Evolutionary conservation across 2,113 vertebrate species (phyloP), one percentile per base, ranked within the genome.

Genomic region (Neoarius graeffei): DNA sequence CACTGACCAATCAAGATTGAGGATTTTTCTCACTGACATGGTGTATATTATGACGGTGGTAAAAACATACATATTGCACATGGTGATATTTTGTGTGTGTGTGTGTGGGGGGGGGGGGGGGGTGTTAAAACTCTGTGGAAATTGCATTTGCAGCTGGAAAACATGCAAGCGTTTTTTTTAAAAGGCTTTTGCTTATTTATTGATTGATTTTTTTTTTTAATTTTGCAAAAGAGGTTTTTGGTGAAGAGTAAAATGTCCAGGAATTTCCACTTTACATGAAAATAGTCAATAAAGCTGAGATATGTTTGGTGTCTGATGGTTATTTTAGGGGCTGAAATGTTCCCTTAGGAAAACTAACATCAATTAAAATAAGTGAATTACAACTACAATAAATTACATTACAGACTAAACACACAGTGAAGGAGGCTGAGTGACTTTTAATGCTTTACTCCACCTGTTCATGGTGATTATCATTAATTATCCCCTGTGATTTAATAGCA

Each of bases 101-200:
- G 67, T 67, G 67, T 76, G 71, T 74, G n/a, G n/a, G n/a, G n/a
- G n/a, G n/a, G n/a, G n/a, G n/a, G n/a, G n/a, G n/a, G n/a, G n/a
- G n/a, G n/a, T n/a, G n/a, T n/a, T 77, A 50, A 85, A 77, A 74
- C 30, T 79, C 35, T n/a, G 52, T 48, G 80, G 59, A 52, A 83
- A 57, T 30, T 62, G 52, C 77, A 89, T 80, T 89, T 66, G 62
- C 73, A 48, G 73, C 69, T 60, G 84, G 56, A 59, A 14, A 66
- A 64, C 35, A 13, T 64, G 27, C 4, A 7, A 83, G 85, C 56
- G 20, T 59, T 71, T 54, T 62, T 62, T 62, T 60, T 60, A 6
- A 69, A 79, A 54, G 25, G 48, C 23, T n/a, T 59, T 84, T 56
- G 9, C 27, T 30, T 69, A 20, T 35, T 35, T 35, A 35, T 35